Evolutionary conservation across 2,113 vertebrate genomes (phyloP).

Genomic region (Spermophilus dauricus): DNA sequence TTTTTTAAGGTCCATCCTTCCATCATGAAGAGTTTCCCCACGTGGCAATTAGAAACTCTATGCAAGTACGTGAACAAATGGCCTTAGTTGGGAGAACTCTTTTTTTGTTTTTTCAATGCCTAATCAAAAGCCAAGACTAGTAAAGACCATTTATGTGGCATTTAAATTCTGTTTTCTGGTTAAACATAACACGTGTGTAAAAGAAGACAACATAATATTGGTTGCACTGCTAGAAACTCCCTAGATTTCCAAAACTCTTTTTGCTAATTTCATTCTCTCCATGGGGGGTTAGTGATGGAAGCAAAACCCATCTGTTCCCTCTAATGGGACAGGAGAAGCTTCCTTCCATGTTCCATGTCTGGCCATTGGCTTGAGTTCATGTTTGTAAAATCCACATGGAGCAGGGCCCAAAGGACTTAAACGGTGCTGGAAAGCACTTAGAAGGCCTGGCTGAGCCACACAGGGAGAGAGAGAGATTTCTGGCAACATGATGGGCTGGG

Average conservation of each 20-base stretch:
- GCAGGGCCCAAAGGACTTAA: neutral
- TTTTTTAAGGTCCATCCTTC: neutral
- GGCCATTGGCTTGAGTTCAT: conserved; percentile 45
- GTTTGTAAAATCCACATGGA: conserved; percentile 58
- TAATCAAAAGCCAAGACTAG: conserved; percentile 8
- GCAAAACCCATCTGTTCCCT: conserved; percentile 9
- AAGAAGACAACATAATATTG: neutral
- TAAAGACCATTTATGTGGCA: neutral
- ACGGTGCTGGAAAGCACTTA: neutral
- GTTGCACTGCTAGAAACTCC: conserved; percentile 6
- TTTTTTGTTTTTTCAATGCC: neutral
- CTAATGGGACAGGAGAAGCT: neutral
- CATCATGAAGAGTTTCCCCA: neutral
- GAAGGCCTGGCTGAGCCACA: neutral
- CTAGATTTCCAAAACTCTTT: conserved; percentile 3
- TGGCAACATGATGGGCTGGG: neutral
- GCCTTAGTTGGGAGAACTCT: neutral
- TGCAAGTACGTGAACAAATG: neutral
- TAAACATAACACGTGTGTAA: neutral
- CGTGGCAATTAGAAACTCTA: neutral
- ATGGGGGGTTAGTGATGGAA: neutral
- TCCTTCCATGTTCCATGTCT: neutral
- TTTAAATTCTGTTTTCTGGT: conserved; percentile 52
- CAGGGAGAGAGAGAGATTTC: conserved; percentile 2
- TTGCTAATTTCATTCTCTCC: neutral